phyloP scores from a whole-genome alignment of 2,797 vertebrate species.

The Melanotaenia nigrans region DNA sequence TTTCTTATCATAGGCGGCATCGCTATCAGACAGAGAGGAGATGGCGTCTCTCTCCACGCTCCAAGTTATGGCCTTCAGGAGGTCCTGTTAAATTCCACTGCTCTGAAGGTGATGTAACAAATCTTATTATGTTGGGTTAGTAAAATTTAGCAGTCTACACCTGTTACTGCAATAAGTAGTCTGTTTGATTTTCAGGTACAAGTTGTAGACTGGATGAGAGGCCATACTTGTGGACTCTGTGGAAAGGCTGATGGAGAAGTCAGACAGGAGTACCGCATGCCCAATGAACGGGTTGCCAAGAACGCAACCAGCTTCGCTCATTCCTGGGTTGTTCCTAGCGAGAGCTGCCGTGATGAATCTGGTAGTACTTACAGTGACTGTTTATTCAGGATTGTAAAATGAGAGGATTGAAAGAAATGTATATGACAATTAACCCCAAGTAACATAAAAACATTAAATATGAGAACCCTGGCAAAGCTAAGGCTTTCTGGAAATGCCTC shows the following conservation, averaged over 20 bases:
- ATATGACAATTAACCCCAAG: not conserved
- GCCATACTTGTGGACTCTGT: conserved; percentile 86
- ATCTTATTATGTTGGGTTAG: not conserved
- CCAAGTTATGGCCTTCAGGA: conserved; percentile 80
- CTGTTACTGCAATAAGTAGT: not conserved
- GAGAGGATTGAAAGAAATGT: not conserved
- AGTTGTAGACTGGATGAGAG: conserved; percentile 86
- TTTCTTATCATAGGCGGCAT: conserved; percentile 65
- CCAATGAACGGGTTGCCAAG: conserved; percentile 75
- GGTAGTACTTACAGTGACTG: conserved; percentile 55
- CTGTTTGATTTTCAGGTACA: conserved; percentile 67
- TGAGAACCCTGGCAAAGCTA: not conserved
- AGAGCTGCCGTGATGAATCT: conserved; percentile 76
- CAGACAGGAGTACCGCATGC: conserved; percentile 81
- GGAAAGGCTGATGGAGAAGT: conserved; percentile 85
- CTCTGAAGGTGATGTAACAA: conserved; percentile 71
- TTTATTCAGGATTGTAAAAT: conserved; percentile 4
- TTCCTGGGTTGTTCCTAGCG: conserved; percentile 84
- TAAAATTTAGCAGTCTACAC: not conserved
- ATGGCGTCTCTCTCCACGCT: conserved; percentile 77
- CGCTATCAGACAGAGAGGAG: conserved; percentile 63
- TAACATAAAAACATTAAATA: not conserved
- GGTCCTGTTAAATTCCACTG: conserved; percentile 73
- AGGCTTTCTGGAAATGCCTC: not conserved
- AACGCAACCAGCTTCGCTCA: conserved; percentile 80